These are phyloP conservation scores for Pangasius krempfi DNA, from an alignment of 2,797 vertebrate species.

Conservation along the genomic window DNA sequence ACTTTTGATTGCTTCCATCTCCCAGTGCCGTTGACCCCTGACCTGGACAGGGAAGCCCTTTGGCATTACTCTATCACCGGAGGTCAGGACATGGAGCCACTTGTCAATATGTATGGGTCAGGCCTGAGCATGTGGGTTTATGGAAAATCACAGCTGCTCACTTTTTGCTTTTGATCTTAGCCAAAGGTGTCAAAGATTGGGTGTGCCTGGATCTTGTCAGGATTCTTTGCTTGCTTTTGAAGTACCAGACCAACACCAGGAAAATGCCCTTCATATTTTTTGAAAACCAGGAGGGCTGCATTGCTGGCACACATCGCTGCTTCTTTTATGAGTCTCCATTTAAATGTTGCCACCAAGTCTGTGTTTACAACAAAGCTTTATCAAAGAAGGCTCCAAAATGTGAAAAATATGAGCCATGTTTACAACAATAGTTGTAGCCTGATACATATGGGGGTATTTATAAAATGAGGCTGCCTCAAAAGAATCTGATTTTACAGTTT, in stretches of 20 bases:
- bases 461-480: slow-evolving; percentile 48
- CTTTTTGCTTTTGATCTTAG: slow-evolving; percentile 56
- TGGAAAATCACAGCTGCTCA: slow-evolving; percentile 59
- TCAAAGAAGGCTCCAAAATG: slow-evolving; percentile 55
- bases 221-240: slow-evolving; percentile 27
- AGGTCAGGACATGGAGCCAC: slow-evolving; percentile 41
- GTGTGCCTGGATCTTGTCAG: slow-evolving; percentile 38
- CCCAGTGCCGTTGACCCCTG: slow-evolving; percentile 68
- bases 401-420: slow-evolving; percentile 57
- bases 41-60: slow-evolving; percentile 69
- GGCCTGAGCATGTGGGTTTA: slow-evolving; percentile 49
- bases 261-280: slow-evolving; percentile 15
- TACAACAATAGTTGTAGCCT: slow-evolving; percentile 44
- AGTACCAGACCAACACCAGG: slow-evolving; percentile 30
- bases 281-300: slow-evolving; percentile 20
- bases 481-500: slow-evolving; percentile 48
- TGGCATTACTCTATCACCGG: slow-evolving; percentile 47
- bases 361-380: slow-evolving; percentile 36
- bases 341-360: slow-evolving; percentile 55
- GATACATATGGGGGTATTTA: slow-evolving; percentile 55
- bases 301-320: slow-evolving; percentile 28
- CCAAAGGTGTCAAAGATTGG: slow-evolving; percentile 37
- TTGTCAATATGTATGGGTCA: slow-evolving; percentile 49
- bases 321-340: slow-evolving; percentile 47
- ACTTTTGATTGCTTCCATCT: slow-evolving; percentile 73